Evolutionary conservation across 1,140 invertebrate species (phyloP).

Genomic region (Dendrolimus punctatus): DNA sequence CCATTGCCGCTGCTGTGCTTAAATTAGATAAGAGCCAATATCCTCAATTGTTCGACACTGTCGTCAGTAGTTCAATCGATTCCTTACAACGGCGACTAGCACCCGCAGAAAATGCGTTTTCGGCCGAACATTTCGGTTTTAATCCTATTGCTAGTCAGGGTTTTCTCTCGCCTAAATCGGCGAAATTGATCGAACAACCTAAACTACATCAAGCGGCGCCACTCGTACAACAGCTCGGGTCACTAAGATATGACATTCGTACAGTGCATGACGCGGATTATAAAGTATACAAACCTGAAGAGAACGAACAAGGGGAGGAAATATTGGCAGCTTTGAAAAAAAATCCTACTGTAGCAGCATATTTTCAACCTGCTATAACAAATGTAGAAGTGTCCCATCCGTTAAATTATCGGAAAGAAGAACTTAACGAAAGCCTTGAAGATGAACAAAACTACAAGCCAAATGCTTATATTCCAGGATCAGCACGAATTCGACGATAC

Average conservation of each 20-base stretch:
- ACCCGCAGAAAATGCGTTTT: conserved; percentile 49
- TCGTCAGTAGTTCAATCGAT: conserved; percentile 64
- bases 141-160: conserved; percentile 64
- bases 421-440: conserved; percentile 41
- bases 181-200: conserved; percentile 34
- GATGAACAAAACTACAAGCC: conserved; percentile 57
- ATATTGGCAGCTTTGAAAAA: conserved; percentile 56
- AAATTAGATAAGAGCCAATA: conserved; percentile 64
- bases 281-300: conserved; percentile 60
- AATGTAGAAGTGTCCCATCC: conserved; percentile 63
- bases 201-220: conserved; percentile 30
- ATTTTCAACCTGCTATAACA: conserved; percentile 53
- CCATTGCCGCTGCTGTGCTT: conserved; percentile 49
- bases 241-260: conserved; percentile 61
- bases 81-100: conserved; percentile 52
- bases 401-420: conserved; percentile 51
- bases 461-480: conserved; percentile 65
- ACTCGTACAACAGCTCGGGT: conserved; percentile 33
- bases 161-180: conserved; percentile 40
- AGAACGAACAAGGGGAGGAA: conserved; percentile 46
- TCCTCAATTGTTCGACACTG: conserved; percentile 56
- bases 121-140: conserved; percentile 61
- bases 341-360: conserved; percentile 53
- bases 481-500: conserved; percentile 57
- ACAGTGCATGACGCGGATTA: conserved; percentile 64